These are phyloP conservation scores for Volucella bombylans DNA, from an alignment of 2,888 invertebrate genomes.

Conservation along the genomic window DNA sequence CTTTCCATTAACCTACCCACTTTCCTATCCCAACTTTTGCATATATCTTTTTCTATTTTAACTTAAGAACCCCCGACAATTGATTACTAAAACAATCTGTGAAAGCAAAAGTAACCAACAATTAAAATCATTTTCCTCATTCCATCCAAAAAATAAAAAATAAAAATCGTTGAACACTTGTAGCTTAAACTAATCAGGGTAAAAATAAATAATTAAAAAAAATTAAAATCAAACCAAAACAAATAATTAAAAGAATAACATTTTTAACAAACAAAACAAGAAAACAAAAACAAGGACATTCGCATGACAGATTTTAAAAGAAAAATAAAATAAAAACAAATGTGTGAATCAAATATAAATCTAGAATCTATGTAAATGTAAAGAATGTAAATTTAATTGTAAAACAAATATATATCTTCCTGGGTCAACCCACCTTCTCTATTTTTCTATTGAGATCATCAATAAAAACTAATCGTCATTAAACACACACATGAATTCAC, in stretches of 20 bases:
- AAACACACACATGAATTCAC: conserved; percentile 42
- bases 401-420: conserved; percentile 78
- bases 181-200: conserved; percentile 73
- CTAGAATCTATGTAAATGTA: conserved; percentile 70
- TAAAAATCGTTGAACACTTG: conserved; percentile 62
- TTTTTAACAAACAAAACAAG: conserved; percentile 62
- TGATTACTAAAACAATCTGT: conserved; percentile 10
- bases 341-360: conserved; percentile 40
- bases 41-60: not conserved
- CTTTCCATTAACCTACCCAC: conserved; percentile 8
- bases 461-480: conserved; percentile 51
- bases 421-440: conserved; percentile 82
- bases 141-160: conserved; percentile 66
- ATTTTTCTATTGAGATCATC: conserved; percentile 80
- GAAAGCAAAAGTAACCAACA: conserved; percentile 16
- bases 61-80: conserved; percentile 1
- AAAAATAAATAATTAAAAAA: conserved; percentile 52
- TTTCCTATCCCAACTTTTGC: not conserved
- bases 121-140: conserved; percentile 53
- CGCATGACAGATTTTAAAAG: conserved; percentile 25
- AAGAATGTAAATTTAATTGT: conserved; percentile 72
- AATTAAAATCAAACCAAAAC: conserved; percentile 37
- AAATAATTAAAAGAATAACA: conserved; percentile 48
- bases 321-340: conserved; percentile 42
- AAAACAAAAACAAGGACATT: conserved; percentile 44